Conservation (phyloP, 2,113 vertebrate species). For the Marmota monax region DNA sequence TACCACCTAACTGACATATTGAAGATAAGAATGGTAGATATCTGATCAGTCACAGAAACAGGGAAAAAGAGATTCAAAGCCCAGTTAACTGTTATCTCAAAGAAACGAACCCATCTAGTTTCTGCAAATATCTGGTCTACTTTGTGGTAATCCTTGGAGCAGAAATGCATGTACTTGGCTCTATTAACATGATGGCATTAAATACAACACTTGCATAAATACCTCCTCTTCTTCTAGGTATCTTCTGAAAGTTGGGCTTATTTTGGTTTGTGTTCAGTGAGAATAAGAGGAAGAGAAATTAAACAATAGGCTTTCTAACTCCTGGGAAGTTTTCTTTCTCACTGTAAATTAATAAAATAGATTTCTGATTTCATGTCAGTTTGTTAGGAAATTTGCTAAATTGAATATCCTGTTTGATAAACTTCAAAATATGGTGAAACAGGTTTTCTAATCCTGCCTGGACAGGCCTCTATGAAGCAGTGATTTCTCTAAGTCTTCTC, state of each 20-base stretch:
- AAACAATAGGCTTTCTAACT: not conserved
- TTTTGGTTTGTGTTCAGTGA: not conserved
- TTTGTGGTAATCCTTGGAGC: not conserved
- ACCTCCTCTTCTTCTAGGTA: not conserved
- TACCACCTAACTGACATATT: not conserved
- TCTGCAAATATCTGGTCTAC: not conserved
- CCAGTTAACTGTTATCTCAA: not conserved
- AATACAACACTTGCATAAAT: not conserved
- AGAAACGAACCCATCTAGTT: not conserved
- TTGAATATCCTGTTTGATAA: not conserved
- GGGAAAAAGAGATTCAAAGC: not conserved
- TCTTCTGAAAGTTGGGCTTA: conserved; percentile 1
- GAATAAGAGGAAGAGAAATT: not conserved
- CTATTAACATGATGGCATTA: not conserved
- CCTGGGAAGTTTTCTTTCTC: conserved; percentile 36
- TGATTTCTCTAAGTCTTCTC: not conserved
- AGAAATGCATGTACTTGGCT: not conserved
- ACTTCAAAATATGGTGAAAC: conserved; percentile 35
- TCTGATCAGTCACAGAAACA: not conserved
- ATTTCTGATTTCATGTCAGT: not conserved
- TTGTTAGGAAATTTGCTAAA: not conserved
- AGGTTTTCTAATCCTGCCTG: conserved; percentile 18
- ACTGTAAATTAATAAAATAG: conserved; percentile 29
- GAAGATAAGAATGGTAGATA: not conserved
- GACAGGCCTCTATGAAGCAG: not conserved